Evolutionary conservation across 2,113 vertebrate species (phyloP).

Genomic region (Tetraodon nigroviridis): DNA sequence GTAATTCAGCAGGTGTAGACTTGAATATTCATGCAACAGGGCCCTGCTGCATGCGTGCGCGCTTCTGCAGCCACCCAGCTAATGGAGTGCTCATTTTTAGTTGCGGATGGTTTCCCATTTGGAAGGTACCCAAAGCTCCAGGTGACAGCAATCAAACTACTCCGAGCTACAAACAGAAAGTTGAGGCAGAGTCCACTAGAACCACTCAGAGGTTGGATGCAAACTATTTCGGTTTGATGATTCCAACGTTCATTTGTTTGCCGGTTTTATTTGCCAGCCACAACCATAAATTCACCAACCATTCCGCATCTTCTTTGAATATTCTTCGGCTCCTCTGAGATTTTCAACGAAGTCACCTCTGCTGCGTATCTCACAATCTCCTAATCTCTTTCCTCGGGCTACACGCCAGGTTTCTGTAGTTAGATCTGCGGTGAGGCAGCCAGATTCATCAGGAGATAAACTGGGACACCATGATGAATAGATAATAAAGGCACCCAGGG

Average conservation of each 20-base stretch:
- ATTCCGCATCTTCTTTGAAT: slow-evolving; percentile 24
- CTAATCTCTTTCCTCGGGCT: slow-evolving; percentile 53
- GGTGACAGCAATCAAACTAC: slow-evolving; percentile 53
- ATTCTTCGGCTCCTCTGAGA: slow-evolving; percentile 24
- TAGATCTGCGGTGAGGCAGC: slow-evolving; percentile 50
- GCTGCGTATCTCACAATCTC: slow-evolving; percentile 36
- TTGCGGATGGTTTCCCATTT: slow-evolving; percentile 48
- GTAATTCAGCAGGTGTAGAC: slow-evolving; percentile 71
- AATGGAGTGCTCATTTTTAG: slow-evolving; percentile 48
- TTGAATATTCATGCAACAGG: slow-evolving; percentile 66
- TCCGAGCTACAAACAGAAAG: slow-evolving; percentile 60
- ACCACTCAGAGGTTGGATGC: slow-evolving; percentile 35
- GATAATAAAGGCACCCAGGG: slow-evolving; percentile 67
- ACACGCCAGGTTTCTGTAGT: slow-evolving; percentile 53
- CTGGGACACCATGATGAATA: slow-evolving; percentile 78
- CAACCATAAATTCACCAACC: slow-evolving; percentile 13
- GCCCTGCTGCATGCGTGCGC: slow-evolving; percentile 53
- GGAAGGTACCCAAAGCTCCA: slow-evolving; percentile 55
- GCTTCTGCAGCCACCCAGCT: slow-evolving; percentile 16
- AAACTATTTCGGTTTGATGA: slow-evolving; percentile 38
- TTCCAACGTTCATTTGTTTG: slow-evolving; percentile 47
- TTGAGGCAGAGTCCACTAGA: slow-evolving; percentile 38
- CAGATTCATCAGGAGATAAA: slow-evolving; percentile 70
- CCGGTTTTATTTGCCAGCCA: too few species aligned
- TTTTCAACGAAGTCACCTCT: slow-evolving; percentile 33